Base-by-base conservation (phyloP, 1,140 invertebrate genomes). In the Charaxes varanes region DNA sequence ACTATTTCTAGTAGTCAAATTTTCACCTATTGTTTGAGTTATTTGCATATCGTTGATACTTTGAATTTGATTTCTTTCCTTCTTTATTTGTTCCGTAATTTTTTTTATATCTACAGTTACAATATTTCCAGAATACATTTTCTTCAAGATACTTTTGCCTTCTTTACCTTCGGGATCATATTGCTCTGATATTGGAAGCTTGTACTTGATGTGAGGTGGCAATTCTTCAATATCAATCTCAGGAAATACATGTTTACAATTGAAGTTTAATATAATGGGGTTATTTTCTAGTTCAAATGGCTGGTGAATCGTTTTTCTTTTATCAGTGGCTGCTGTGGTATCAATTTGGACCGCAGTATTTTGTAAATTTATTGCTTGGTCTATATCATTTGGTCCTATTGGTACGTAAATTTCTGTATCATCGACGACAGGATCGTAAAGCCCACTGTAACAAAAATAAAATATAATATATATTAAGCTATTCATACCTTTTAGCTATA, bases 371-470 rank as follows among this genome's bases (percentile, higher is more conserved):
- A 62, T 67, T 50, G 36, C 49, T 50, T 49, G 58, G 60, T 60
- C 61, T 59, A 48, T 61, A 62, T 68, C 62, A 31, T 54, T 55
- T 62, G 59, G 69, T 60, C 67, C 62, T 66, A 70, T 56, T 34
- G 53, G 43, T 33, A 72, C 64, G 56, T 57, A 66, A 12, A 61
- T 41, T 47, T 76, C 68, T 23, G 48, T 50, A 31, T 79, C 66
- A 59, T 74, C 68, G 22, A 71, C 34, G 1, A 71, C 63, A 30
- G 64, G 64, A 43, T 73, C 72, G 66, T 77, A 73, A 8, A 68
- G 65, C 36, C 70, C 72, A 54, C 76, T 77, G 66, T 7, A 68
- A 66, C 26, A 24, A 49, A 24, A 34, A 44, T 27, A 24, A 4
- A 22, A 26, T 1, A 12, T 2, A 12, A 11, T 12, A n/a, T n/a